Conservation (phyloP, 2,113 vertebrate species). For the Tachysurus vachellii region DNA sequence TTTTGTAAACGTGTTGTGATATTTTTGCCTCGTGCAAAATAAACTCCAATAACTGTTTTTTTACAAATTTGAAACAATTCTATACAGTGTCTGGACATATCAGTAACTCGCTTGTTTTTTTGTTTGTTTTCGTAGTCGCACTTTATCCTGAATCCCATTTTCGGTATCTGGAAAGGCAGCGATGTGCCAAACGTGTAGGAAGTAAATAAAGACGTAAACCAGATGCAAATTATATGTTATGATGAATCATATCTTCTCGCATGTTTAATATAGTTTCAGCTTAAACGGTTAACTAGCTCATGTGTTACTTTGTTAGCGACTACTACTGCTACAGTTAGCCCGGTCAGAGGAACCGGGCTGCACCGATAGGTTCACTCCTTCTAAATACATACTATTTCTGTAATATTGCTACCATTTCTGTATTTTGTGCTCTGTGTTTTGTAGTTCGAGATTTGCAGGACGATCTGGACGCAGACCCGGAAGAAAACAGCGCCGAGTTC, state of each 20-base stretch:
- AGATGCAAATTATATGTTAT: too few species aligned
- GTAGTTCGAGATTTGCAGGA: constrained; percentile 85
- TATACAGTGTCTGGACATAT: too few species aligned
- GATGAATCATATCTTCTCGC: too few species aligned
- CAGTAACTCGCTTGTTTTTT: too few species aligned
- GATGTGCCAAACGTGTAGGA: not conserved
- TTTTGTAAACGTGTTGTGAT: too few species aligned
- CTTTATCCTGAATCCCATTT: not conserved
- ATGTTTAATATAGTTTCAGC: too few species aligned
- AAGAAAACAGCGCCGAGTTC: constrained; percentile 91
- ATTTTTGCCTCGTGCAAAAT: too few species aligned
- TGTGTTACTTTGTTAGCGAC: too few species aligned
- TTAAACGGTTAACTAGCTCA: too few species aligned
- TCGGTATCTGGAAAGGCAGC: not conserved
- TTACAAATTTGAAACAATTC: too few species aligned
- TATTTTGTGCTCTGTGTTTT: constrained; percentile 12
- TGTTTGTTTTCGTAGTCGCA: too few species aligned
- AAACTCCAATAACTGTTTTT: too few species aligned
- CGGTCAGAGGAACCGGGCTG: not conserved
- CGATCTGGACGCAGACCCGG: constrained; percentile 85
- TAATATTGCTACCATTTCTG: not conserved
- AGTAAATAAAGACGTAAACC: not conserved
- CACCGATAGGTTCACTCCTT: not conserved
- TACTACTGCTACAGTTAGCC: not conserved
- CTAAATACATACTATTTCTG: not conserved